Percentiles rank a stretch among this genome's conserved stretches.
Evolutionary conservation across 1,140 invertebrate genomes (phyloP).

Genomic region (Hylyphantes graminicola): DNA sequence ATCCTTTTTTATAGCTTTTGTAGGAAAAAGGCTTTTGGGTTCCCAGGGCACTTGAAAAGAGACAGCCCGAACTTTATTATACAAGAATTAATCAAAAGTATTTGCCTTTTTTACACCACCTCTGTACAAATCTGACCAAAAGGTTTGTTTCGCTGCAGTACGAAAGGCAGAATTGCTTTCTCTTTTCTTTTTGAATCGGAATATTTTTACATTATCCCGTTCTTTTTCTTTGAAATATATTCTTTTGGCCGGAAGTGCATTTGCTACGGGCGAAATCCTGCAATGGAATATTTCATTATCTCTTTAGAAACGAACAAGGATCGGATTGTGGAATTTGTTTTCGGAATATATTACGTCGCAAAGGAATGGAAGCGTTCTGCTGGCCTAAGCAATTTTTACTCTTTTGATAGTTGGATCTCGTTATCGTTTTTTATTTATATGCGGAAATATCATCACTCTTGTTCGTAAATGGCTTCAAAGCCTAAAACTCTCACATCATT

Average conservation of each 20-base stretch:
- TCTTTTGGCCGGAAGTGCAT: neutral
- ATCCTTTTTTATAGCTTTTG: conserved; percentile 44
- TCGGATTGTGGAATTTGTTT: conserved; percentile 20
- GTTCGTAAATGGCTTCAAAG: too few species aligned
- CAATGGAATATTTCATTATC: conserved; percentile 24
- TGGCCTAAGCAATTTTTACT: too few species aligned
- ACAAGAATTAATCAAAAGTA: conserved; percentile 40
- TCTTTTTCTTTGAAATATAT: conserved; percentile 12
- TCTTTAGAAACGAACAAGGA: conserved; percentile 8
- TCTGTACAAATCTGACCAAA: conserved; percentile 35
- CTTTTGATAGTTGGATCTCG: too few species aligned
- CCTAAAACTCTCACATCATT: too few species aligned
- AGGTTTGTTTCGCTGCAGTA: neutral
- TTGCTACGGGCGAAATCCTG: conserved; percentile 1
- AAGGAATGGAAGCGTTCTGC: too few species aligned
- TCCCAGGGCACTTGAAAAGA: conserved; percentile 15
- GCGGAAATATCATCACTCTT: too few species aligned
- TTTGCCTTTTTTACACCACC: conserved; percentile 28
- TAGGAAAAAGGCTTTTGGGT: conserved; percentile 27
- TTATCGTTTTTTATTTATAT: too few species aligned
- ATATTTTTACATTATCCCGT: conserved; percentile 15
- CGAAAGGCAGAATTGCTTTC: conserved; percentile 22
- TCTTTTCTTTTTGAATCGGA: neutral
- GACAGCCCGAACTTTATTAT: conserved; percentile 34
- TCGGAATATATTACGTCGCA: conserved; percentile 3